A percentile compares a stretch with the other conserved stretches of the same genome.
phyloP scores from a whole-genome alignment of 2,113 vertebrate species.

The Nestor notabilis region DNA sequence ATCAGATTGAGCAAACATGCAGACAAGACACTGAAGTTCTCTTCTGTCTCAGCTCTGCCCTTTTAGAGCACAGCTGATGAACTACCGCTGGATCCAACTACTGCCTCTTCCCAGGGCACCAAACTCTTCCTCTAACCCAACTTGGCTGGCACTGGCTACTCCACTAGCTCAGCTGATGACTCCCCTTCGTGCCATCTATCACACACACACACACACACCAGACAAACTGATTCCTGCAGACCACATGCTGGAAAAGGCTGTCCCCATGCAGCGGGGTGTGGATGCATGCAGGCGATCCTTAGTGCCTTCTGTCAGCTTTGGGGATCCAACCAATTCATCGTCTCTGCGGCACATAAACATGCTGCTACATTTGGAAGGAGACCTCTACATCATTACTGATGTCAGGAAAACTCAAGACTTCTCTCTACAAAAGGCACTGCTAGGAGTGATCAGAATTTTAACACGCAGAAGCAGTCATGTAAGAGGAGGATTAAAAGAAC shows the following conservation, averaged over 20 bases:
- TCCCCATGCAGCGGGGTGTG: background rate
- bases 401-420: background rate
- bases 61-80: background rate
- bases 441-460: background rate
- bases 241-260: fast-evolving
- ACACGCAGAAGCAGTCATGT: background rate
- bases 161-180: background rate
- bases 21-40: background rate
- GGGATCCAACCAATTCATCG: background rate
- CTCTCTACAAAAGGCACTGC: background rate
- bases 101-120: background rate
- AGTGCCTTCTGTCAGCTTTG: background rate
- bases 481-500: background rate
- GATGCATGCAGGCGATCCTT: fast-evolving
- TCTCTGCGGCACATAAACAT: background rate
- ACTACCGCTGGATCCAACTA: background rate
- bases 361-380: background rate
- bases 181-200: background rate
- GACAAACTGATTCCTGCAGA: background rate
- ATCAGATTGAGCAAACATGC: background rate
- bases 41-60: background rate
- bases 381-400: background rate
- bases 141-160: background rate
- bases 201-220: background rate
- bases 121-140: background rate